Base-by-base conservation (phyloP, 1,140 invertebrate species). In the Plutomurus gul region DNA sequence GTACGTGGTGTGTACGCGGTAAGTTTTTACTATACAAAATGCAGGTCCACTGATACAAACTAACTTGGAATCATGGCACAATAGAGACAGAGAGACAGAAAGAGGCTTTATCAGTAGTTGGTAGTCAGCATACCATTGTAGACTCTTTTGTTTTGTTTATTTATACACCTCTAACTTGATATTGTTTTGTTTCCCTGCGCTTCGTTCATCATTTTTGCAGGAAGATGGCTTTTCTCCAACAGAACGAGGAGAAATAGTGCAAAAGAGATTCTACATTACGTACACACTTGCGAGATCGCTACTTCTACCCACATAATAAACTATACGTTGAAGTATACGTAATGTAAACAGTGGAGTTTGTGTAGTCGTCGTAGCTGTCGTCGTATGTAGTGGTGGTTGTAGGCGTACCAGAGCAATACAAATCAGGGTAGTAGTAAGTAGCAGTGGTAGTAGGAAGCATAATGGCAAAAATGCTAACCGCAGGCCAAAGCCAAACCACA, bases 81-180 rank as follows among this genome's bases (percentile, higher is more conserved):
- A 65, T 65, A 65, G 51, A 56, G 20, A 56, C 16, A 56, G 51
- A 22, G 30, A 65, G 30, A 65, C 22, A 56, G 20, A 56, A 25
- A 56, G 51, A 22, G 30, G 27, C 27, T 30, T 65, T 65, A 65
- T 65, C 56, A 33, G 30, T 56, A 49, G 46, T 49, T 18, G 20
- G 46, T 18, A 49, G 46, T 49, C 46, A 49, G 46, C 46, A 49
- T 49, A 7, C 46, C n/a, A n/a, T n/a, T 11, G 7, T 56, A 30
- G 51, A 5, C 56, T 30, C 36, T 65, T 27, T 5, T 65, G 56
- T 36, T 65, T 65, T 65, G 56, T 65, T 65, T 65, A 65, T 65
- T 65, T 65, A 65, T 65, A 65, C 56, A 65, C 56, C 56, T 65
- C 56, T 65, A 65, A 65, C 56, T 27, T 65, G 56, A 65, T 65